Base-by-base conservation (phyloP, 2,888 invertebrate genomes). In the Parnassius smintheus region DNA sequence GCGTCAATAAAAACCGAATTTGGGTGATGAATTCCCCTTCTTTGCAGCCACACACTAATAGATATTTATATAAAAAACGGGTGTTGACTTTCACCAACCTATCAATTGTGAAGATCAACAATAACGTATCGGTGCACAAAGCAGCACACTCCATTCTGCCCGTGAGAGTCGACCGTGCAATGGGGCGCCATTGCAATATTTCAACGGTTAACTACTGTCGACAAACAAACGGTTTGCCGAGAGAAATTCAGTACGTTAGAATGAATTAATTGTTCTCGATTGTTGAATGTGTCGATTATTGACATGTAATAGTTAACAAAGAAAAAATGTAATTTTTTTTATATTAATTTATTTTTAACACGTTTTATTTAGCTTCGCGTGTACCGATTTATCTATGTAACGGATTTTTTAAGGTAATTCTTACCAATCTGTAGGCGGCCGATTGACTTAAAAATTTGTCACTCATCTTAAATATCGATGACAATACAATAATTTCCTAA, bases 181-280 rank as follows among this genome's bases (percentile, higher is more conserved):
- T 35, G 35, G 35, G 35, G 51, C 35, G 2, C 51, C 50, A 50
- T 50, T 18, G 50, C 22, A 2, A 18, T 22, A 11, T 50, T 18
- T 50, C 22, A 22, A 50, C 18, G 4, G 50, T 50, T 50, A 50
- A 50, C 50, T 50, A 50, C 18, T 11, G 18, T 46, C n/a, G 45
- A 59, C 60, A 13, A 45, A 56, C 56, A 13, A 44, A 61, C 56
- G 50, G 13, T 41, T 8, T 12, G 35, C 25, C n/a, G 50, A 61
- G 51, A 49, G 49, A 13, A 49, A 49, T 13, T 49, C 56, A n/a
- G 25, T 61, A 45, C 13, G 56, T 52, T 22, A 56, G 18, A 61
- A 56, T 52, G 46, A 61, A 61, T 56, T 61, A 61, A 61, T 55
- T 25, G 61, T 50, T 61, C 44, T 25, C 55, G 13, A 50, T n/a